Percentiles rank a stretch among this genome's conserved stretches.
These are phyloP conservation scores for Tachuris rubrigastra DNA, from an alignment of 2,113 vertebrate species.

Conservation along the genomic window DNA sequence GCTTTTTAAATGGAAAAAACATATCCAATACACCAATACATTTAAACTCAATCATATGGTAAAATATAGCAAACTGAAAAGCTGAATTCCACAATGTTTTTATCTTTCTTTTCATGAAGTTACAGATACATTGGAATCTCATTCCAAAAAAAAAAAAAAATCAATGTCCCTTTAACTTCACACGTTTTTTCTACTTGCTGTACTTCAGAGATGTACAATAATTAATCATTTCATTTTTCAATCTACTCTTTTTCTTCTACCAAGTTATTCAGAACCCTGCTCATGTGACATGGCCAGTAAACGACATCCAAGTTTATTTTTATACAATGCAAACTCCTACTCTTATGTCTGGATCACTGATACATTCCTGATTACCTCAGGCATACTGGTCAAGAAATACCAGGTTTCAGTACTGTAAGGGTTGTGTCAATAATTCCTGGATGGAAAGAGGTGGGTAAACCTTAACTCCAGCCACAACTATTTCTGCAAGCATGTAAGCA, in stretches of 20 bases:
- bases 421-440: background rate
- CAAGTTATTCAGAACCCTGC: background rate
- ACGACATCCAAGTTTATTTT: background rate
- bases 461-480: background rate
- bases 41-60: slow-evolving; percentile 61
- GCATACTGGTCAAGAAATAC: background rate
- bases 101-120: slow-evolving; percentile 50
- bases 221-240: background rate
- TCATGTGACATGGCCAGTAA: background rate
- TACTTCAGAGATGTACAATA: slow-evolving; percentile 1
- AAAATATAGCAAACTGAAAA: slow-evolving; percentile 55
- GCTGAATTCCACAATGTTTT: slow-evolving; percentile 35
- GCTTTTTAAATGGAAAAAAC: slow-evolving; percentile 66
- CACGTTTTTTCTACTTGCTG: background rate
- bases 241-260: background rate
- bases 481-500: background rate
- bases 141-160: background rate
- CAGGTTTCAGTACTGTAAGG: background rate
- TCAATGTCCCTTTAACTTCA: slow-evolving; percentile 21
- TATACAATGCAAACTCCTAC: background rate
- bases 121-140: background rate
- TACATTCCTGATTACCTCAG: background rate
- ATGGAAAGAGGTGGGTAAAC: background rate
- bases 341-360: background rate
- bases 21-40: slow-evolving; percentile 44